These are phyloP conservation scores for Spodoptera litura DNA, from an alignment of 1,140 invertebrate genomes.

Conservation along the genomic window DNA sequence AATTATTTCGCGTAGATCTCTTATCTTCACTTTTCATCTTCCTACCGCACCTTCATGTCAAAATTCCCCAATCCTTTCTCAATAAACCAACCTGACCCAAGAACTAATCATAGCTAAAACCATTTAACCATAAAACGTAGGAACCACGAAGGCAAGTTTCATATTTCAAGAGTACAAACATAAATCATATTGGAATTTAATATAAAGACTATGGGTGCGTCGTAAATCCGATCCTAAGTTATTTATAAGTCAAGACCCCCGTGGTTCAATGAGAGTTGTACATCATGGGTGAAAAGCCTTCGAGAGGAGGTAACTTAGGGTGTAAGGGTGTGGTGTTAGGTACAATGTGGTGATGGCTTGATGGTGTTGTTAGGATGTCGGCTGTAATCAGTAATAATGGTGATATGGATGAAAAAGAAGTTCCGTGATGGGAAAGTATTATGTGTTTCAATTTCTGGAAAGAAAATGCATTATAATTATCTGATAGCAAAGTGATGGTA, in stretches of 20 bases:
- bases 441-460: too few relatives aligned
- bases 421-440: too few relatives aligned
- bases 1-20: too few relatives aligned
- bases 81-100: not conserved
- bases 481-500: too few relatives aligned
- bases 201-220: constrained; percentile 64
- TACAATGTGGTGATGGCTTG: not conserved
- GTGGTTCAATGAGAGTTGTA: constrained; percentile 59
- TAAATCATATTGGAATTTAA: constrained; percentile 73
- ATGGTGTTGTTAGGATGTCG: too few relatives aligned
- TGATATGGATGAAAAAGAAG: too few relatives aligned
- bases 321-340: not conserved
- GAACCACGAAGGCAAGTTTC: constrained; percentile 6
- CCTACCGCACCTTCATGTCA: too few relatives aligned
- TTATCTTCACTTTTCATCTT: too few relatives aligned
- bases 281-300: constrained; percentile 64
- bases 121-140: constrained; percentile 13
- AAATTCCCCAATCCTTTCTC: too few relatives aligned
- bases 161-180: constrained; percentile 45
- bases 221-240: constrained; percentile 67
- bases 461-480: too few relatives aligned
- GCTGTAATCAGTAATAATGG: too few relatives aligned
- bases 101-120: constrained; percentile 3
- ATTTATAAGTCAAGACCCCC: constrained; percentile 69
- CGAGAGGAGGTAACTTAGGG: constrained; percentile 51